Base-by-base conservation (phyloP, 2,113 vertebrate species). In the Calidris pugnax region DNA sequence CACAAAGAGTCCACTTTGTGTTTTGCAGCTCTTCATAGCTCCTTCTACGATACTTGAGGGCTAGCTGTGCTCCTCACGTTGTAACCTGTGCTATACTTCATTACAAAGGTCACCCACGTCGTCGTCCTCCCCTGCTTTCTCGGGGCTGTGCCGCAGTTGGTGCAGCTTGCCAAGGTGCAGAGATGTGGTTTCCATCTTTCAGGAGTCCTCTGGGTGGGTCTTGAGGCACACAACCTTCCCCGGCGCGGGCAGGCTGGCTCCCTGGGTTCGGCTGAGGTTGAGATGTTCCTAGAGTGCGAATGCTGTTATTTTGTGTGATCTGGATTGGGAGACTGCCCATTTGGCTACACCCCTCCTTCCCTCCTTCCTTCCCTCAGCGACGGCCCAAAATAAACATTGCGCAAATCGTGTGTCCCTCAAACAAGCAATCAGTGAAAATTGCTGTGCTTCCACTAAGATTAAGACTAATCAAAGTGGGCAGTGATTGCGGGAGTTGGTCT, bases 311-410 rank as follows among this genome's bases (percentile, higher is more conserved):
- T 53, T 51, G 89, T 95, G 80, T 48, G 85, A 63, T 85, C 84
- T 51, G 89, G 69, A 3, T 10, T 94, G 93, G 87, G 91, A 68
- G 9, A 1, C 14, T 91, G 91, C 81, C 94, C 39, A 2, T 10
- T 95, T 82, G 89, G 91, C 96, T 76, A 2, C 67, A 68, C 81
- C 60, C 60, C 60, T 30, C 53, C 53, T 30, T 55, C 93, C 85
- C 45, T 48, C 75, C 30, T 18, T 76, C 47, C 62, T 37, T 60
- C 93, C 76, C 75, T 90, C 51, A 16, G 63, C 0, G 14, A 13
- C 2, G 0, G 81, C 95, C 96, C 94, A 96, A 97, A 97, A 96
- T 94, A 96, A 97, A 96, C 94, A 95, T 72, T 89, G 95, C 1
- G 26, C 87, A 94, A 96, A 93, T 82, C 2, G 2, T 27, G 12